These are phyloP conservation scores for Hymenopus coronatus DNA, from an alignment of 2,888 invertebrate genomes.

Conservation along the genomic window DNA sequence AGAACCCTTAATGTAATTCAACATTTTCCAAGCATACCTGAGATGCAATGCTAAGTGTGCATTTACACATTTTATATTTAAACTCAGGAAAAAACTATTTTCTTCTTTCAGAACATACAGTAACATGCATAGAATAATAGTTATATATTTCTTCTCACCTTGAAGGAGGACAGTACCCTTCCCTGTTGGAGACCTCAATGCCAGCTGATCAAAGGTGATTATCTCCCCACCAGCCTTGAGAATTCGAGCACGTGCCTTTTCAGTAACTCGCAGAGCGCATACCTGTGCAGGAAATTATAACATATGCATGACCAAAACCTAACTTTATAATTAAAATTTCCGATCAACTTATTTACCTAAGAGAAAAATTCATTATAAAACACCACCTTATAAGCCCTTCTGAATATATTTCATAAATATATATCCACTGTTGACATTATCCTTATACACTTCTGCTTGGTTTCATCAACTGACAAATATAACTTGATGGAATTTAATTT, in stretches of 20 bases:
- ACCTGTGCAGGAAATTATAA: conserved; percentile 49
- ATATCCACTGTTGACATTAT: too few relatives aligned
- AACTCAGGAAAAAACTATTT: neutral
- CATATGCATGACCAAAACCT: too few relatives aligned
- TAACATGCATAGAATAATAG: neutral
- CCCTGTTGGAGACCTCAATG: conserved; percentile 89
- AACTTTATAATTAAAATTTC: too few relatives aligned
- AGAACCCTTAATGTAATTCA: too few relatives aligned
- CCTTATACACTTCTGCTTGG: too few relatives aligned
- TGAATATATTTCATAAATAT: too few relatives aligned
- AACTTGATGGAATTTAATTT: too few relatives aligned
- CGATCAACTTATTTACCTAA: too few relatives aligned
- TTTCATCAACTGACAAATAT: too few relatives aligned
- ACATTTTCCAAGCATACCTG: neutral
- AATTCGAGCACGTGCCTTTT: conserved; percentile 92
- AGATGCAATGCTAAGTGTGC: neutral
- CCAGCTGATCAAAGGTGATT: conserved; percentile 96
- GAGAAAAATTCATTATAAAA: too few relatives aligned
- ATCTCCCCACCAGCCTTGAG: conserved; percentile 95
- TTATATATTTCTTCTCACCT: conserved; percentile 48
- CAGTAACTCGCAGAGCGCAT: conserved; percentile 91
- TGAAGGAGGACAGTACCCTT: conserved; percentile 92
- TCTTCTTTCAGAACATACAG: neutral
- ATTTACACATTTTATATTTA: neutral
- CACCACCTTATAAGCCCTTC: too few relatives aligned